Evolutionary conservation across 2,797 vertebrate species (phyloP), one percentile per base, ranked within the genome.

Genomic region (Chelmon rostratus): DNA sequence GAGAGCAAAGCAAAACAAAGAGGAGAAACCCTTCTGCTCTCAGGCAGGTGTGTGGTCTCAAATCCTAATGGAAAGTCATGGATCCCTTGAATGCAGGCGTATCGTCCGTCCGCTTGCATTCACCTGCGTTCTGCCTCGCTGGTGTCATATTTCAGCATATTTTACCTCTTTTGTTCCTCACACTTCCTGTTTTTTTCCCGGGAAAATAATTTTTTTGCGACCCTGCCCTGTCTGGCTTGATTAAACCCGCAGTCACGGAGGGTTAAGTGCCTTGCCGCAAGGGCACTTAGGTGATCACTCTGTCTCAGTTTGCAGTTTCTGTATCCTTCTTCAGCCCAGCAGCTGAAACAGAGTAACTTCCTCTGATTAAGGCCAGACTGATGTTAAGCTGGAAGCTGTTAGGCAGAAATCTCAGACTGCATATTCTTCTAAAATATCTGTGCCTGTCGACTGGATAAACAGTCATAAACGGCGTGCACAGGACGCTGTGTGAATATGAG

Each of bases 11-110:
- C n/a, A n/a, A n/a, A n/a, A n/a, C n/a, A 47, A 49, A 76, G 37
- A 56, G 9, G 5, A 47, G 58, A 35, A 47, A 33, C 11, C 0
- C 2, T 3, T 3, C 23, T 19, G 38, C 42, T 65, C 33, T 64
- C 40, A 37, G 42, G 54, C 68, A 59, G 62, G 80, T 79, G 72
- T 81, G 80, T 74, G 78, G 79, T 80, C 47, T 59, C 50, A 8
- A 4, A 50, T 56, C 13, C 19, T 23, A 13, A 44, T 18, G 42
- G 16, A 62, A 69, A 62, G 46, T 7, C 46, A 70, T 18, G 37
- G 37, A 64, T 59, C 12, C 5, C 4, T 31, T 40, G 18, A 69
- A 46, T 6, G 18, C 47, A 47, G 53, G n/a, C 44, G 21, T 53
- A 56, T 44, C 35, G 23, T 53, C 6, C 3, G 3, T 23, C 38